Evolutionary conservation across 2,888 invertebrate genomes (phyloP), one percentile per base, ranked within the genome.

Genomic region (Ametastegia equiseti): DNA sequence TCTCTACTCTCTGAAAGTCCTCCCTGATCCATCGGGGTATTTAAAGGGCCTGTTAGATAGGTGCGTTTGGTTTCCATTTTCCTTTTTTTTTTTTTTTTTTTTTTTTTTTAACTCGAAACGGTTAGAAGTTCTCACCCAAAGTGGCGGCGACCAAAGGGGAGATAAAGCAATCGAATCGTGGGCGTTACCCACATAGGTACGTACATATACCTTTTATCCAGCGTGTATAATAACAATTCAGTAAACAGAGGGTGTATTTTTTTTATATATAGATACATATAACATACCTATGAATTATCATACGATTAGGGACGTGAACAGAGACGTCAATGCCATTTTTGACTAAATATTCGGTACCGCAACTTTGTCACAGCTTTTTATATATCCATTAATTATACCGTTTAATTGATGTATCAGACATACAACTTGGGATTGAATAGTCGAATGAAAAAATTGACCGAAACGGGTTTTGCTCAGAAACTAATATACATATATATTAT

Each of bases 121-220:
- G 50, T 75, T 75, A 36, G 33, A 75, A 54, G 13, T 36, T 75
- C 75, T 75, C 75, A 75, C 75, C 54, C 75, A 45, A 45, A 54
- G 45, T 45, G 71, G 65, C 65, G 65, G n/a, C n/a, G 13, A 39
- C 19, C 39, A 36, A 33, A 75, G 75, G 75, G 50, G 54, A 75
- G 75, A 75, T 75, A 75, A 75, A 54, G 36, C 54, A 23, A 75
- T 75, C 75, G 75, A 36, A 75, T 54, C 54, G 33, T 13, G 75
- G 50, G 50, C 50, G 50, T 36, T 33, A 33, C n/a, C 33, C 42
- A 42, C 23, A 42, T 9, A n/a, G 5, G n/a, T n/a, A n/a, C n/a
- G n/a, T n/a, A n/a, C n/a, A n/a, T n/a, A n/a, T n/a, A n/a, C 11
- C 27, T 75, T 54, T 50, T 13, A 54, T 75, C 36, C 75, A 15